phyloP scores from a whole-genome alignment of 2,113 vertebrate species.

The Trogon surrucura region DNA sequence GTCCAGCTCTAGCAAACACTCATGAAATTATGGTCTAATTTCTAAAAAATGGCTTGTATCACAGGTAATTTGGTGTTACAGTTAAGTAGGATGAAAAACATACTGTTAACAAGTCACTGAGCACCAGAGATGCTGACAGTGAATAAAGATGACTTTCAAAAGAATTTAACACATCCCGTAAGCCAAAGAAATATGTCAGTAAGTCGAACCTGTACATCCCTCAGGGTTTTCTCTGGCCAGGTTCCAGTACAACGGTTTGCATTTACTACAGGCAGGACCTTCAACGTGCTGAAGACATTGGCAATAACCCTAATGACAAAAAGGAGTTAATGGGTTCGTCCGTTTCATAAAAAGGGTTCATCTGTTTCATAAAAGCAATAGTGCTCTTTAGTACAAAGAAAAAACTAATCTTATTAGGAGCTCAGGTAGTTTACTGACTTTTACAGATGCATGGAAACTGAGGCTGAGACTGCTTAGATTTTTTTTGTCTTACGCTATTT shows the following conservation, averaged over 20 bases:
- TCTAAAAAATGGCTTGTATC: background rate
- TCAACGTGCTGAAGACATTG: constrained; percentile 82
- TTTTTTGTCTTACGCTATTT: background rate
- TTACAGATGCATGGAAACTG: background rate
- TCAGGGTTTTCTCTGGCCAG: constrained; percentile 78
- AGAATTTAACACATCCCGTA: background rate
- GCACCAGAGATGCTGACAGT: background rate
- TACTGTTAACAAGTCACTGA: background rate
- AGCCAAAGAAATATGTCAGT: background rate
- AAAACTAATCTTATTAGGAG: background rate
- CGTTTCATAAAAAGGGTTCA: background rate
- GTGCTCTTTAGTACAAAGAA: background rate
- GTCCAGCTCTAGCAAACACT: background rate
- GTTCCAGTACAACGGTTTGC: constrained; percentile 93
- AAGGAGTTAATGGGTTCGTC: background rate
- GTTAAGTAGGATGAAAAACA: background rate
- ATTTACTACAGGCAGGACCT: constrained; percentile 83
- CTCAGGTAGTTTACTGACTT: background rate
- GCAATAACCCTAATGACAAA: constrained; percentile 81
- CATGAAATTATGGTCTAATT: background rate
- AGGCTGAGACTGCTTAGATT: background rate
- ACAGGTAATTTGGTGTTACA: background rate
- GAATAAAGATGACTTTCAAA: background rate
- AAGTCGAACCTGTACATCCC: constrained; percentile 84
- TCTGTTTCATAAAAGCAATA: background rate